phyloP scores from a whole-genome alignment of 92 coral and sea anemone genomes.

The Porites evermanni region DNA sequence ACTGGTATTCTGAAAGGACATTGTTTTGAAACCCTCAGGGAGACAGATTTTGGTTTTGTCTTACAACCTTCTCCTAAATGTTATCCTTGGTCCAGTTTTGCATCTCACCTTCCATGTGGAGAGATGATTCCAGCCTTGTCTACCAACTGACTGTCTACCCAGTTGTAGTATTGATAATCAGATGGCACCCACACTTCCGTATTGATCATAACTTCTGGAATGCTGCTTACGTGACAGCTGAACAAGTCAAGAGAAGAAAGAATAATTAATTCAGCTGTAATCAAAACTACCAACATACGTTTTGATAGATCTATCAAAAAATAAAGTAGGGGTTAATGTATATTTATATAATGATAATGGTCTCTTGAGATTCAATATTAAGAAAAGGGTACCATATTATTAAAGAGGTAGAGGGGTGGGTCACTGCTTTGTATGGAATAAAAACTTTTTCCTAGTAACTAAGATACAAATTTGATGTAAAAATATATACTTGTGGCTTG shows the following conservation, averaged over 20 bases:
- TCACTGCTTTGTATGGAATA: too few relatives aligned
- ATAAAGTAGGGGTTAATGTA: too few relatives aligned
- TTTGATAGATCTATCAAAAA: too few relatives aligned
- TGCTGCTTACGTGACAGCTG: slow-evolving; percentile 43
- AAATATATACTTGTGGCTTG: slow-evolving; percentile 15
- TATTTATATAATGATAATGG: too few relatives aligned
- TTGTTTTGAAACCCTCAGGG: too few relatives aligned
- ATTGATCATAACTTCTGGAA: slow-evolving; percentile 79
- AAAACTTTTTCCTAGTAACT: not conserved
- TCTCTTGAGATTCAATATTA: too few relatives aligned
- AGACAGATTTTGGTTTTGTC: too few relatives aligned
- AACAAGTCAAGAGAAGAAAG: not conserved
- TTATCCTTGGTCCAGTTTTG: not conserved
- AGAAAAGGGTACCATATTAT: too few relatives aligned
- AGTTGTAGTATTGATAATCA: slow-evolving; percentile 29
- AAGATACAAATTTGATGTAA: not conserved
- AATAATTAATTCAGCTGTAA: not conserved
- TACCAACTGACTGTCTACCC: slow-evolving; percentile 49
- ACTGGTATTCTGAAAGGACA: too few relatives aligned
- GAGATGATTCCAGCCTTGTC: slow-evolving; percentile 69
- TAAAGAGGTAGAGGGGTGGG: too few relatives aligned
- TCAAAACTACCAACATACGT: not conserved
- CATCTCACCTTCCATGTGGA: slow-evolving; percentile 72
- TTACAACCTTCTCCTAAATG: too few relatives aligned
- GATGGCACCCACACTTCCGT: slow-evolving; percentile 88